phyloP scores from a whole-genome alignment of 2,888 invertebrate genomes.

The Ichneumoninae sp. region DNA sequence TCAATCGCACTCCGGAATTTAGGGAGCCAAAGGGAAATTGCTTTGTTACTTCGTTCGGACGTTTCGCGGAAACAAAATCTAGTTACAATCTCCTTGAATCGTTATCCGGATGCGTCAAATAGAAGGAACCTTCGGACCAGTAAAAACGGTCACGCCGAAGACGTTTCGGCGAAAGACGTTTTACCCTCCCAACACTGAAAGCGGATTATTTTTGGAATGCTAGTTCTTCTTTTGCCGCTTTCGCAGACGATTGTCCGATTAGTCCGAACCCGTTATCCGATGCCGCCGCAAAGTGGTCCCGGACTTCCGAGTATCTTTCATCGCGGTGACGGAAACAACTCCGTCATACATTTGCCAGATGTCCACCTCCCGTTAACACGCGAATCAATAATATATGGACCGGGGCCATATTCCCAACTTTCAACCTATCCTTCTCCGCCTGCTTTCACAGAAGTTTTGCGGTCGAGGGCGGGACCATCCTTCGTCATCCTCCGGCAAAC shows the following conservation, averaged over 20 bases:
- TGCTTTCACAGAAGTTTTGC: constrained; percentile 5
- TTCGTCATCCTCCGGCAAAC: constrained; percentile 29
- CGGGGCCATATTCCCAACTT: neutral
- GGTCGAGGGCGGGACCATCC: neutral
- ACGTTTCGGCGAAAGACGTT: neutral
- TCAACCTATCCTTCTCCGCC: neutral
- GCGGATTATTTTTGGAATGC: neutral
- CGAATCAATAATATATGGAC: neutral
- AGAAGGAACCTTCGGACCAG: neutral
- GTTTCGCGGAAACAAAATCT: no score
- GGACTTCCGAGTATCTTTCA: neutral
- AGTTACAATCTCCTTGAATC: no score
- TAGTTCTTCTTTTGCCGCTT: neutral
- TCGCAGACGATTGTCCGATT: constrained; percentile 5
- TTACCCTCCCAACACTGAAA: neutral
- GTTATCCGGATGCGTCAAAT: neutral
- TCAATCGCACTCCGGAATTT: constrained; percentile 2
- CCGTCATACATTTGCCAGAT: neutral
- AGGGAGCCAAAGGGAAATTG: neutral
- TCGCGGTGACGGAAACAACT: neutral
- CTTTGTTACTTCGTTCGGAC: neutral
- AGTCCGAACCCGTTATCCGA: neutral
- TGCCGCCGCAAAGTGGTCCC: neutral
- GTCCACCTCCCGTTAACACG: neutral
- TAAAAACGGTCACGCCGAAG: neutral